Conservation (phyloP, 2,113 vertebrate genomes). For the Scatophagus argus region DNA sequence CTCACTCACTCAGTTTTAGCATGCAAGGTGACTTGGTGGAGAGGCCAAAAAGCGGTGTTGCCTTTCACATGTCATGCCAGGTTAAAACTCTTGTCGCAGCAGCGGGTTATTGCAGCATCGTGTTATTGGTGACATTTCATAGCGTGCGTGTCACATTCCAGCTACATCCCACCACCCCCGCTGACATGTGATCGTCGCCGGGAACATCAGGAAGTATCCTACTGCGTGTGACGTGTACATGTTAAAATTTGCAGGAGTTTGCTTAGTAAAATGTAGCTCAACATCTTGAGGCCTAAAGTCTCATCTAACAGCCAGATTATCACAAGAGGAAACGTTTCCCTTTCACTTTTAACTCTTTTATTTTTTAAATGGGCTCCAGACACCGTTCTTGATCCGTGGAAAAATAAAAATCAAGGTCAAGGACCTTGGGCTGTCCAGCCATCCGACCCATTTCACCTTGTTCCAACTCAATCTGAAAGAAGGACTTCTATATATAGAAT, state of each 20-base stretch:
- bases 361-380: neutral
- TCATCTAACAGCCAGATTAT: too few relatives aligned
- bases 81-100: slow-evolving; percentile 57
- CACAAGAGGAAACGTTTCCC: neutral
- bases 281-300: neutral
- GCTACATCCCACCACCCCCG: slow-evolving; percentile 29
- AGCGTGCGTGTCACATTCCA: slow-evolving; percentile 43
- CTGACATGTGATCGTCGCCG: slow-evolving; percentile 15
- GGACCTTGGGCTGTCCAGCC: slow-evolving; percentile 69
- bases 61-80: slow-evolving; percentile 63
- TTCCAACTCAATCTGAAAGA: slow-evolving; percentile 72
- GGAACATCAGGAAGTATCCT: neutral
- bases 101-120: slow-evolving; percentile 54
- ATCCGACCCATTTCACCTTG: slow-evolving; percentile 81
- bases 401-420: slow-evolving; percentile 44
- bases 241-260: neutral
- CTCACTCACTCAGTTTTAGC: slow-evolving; percentile 32
- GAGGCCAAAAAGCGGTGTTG: slow-evolving; percentile 55
- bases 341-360: neutral
- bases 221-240: neutral
- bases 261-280: neutral
- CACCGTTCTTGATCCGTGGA: neutral
- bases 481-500: slow-evolving; percentile 85
- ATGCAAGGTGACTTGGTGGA: slow-evolving; percentile 71
- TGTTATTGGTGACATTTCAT: slow-evolving; percentile 64